Base-by-base conservation (phyloP, 1,140 invertebrate genomes). In the Trichonephila inaurata region DNA sequence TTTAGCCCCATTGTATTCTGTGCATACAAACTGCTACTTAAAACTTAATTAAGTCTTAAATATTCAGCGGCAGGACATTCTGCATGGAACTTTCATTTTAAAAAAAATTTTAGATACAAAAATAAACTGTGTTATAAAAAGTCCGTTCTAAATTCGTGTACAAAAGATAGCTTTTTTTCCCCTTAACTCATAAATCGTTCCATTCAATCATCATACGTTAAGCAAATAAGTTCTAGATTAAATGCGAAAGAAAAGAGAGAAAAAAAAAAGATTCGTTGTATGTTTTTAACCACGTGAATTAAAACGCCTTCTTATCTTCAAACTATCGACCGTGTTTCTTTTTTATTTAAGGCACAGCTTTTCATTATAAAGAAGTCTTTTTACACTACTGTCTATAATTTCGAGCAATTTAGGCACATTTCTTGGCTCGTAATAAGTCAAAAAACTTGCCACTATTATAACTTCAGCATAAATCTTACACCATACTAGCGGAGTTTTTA, bases 321-420 rank as follows among this genome's bases (percentile, higher is more conserved):
- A 91, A 82, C 77, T 83, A 91, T 85, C 77, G 60, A 44, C 60
- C 51, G 62, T 58, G 51, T 51, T 51, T 51, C 51, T 51, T 69
- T 86, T 87, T 86, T 28, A 28, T 28, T 60, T 72, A 92, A 88
- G 24, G 83, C 91, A 28, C 64, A 92, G 91, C 82, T 60, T 92
- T 92, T 92, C 91, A 92, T 92, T 92, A 92, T 92, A 92, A 87
- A 92, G 91, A 66, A 92, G 91, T 92, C 91, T 87, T 92, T 87
- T 92, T 86, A 87, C 91, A 87, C 91, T 87, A 66, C 44, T 62
- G 58, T 60, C 91, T 92, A 77, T 92, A 92, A 92, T 92, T 92
- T 92, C 61, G 83, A 24, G 91, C 91, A 92, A 92, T 92, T 92
- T 92, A 61, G 91, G 62, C 91, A 92, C 91, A 92, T 92, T 92